Evolutionary conservation across 1,140 invertebrate genomes (phyloP), one percentile per base, ranked within the genome.

Genomic region (Dolichoris vasculosae): DNA sequence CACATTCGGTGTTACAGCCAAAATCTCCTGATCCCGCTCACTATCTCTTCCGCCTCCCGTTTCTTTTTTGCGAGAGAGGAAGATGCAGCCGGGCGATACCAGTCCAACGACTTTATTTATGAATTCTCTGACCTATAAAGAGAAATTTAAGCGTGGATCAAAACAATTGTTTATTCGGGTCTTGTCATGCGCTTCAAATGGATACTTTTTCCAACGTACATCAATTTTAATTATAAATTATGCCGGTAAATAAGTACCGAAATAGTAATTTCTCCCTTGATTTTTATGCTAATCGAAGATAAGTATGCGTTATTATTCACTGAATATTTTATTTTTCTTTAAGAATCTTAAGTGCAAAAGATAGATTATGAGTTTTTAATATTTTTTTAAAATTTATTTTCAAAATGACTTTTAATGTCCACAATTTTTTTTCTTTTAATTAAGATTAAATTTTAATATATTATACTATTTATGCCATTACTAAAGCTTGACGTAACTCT

Each of bases 61-160:
- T n/a, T n/a, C 51, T 15, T 6, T 26, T 11, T 55, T 3, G 9
- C 35, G 55, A 48, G 4, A 35, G 30, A 26, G 0, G 40, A 46
- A 32, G 40, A 77, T 23, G 40, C 2, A 38, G 78, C 26, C 59
- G 8, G 15, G 51, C 32, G 30, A 63, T 55, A 40, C 17, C 77
- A 9, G 13, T 11, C 15, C 63, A 43, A 7, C 77, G 15, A 26
- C 59, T 79, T 40, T 80, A 80, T 80, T 81, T 71, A 51, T 46
- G 67, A 82, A 71, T 71, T 82, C n/a, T 3, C 17, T 38, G 32
- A 71, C 64, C 79, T 69, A 69, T 48, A 64, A 80, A 80, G 35
- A 80, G 4, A 7, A 8, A n/a, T 30, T 46, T 0, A 17, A 7
- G n/a, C 38, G 69, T 30, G 30, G 9, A 38, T 75, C 38, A 48